These are phyloP conservation scores for Scleropages formosus DNA, from an alignment of 2,797 vertebrate genomes.

Conservation along the genomic window DNA sequence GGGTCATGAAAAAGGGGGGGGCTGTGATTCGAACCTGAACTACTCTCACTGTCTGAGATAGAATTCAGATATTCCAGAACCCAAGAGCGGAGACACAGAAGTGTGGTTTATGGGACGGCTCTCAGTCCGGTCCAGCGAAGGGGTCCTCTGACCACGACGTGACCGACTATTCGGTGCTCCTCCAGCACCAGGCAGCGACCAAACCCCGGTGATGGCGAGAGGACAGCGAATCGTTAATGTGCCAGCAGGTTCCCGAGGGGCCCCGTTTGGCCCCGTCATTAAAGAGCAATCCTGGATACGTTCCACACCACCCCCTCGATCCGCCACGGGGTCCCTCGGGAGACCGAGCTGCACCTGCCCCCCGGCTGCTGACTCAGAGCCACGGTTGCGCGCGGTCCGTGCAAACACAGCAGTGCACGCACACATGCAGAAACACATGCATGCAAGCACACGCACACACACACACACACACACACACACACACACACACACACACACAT, in stretches of 20 bases:
- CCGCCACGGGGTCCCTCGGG: constrained; percentile 60
- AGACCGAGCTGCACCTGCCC: constrained; percentile 68
- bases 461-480: constrained; percentile 15
- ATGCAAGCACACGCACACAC: constrained; percentile 20
- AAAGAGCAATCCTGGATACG: constrained; percentile 72
- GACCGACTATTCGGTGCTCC: too few relatives aligned
- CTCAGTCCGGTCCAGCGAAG: too few relatives aligned
- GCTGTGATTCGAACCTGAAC: constrained; percentile 18
- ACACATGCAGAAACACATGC: constrained; percentile 1
- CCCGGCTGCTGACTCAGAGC: constrained; percentile 46
- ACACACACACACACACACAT: constrained; percentile 14
- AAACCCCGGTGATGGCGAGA: neutral
- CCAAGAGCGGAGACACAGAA: too few relatives aligned
- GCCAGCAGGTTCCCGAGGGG: constrained; percentile 59
- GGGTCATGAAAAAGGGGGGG: neutral
- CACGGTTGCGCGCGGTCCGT: constrained; percentile 30
- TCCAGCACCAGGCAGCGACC: too few relatives aligned
- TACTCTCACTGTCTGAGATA: neutral
- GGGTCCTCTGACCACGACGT: neutral
- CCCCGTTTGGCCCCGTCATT: constrained; percentile 60
- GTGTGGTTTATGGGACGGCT: too few relatives aligned
- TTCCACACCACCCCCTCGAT: constrained; percentile 67
- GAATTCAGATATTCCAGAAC: neutral
- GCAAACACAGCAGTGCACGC: constrained; percentile 32
- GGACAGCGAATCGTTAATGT: constrained; percentile 57